A percentile compares a stretch with the other conserved stretches of the same genome.
Evolutionary conservation across 2,113 vertebrate genomes (phyloP).

Genomic region (Conger conger): DNA sequence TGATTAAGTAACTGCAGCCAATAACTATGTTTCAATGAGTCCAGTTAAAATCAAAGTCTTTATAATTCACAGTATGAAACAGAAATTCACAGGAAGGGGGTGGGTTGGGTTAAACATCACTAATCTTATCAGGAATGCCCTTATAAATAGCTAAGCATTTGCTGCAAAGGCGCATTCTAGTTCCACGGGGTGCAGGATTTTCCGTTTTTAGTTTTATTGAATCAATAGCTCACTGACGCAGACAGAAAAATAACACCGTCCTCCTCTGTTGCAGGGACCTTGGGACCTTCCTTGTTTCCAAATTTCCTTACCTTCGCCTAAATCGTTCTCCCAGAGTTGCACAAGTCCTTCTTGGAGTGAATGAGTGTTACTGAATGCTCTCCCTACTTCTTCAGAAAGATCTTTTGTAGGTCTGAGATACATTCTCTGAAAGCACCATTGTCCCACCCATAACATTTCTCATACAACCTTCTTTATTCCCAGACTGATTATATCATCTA

Average conservation of each 20-base stretch:
- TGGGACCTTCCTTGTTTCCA: background rate
- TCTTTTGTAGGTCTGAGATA: background rate
- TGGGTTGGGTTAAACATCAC: conserved; percentile 31
- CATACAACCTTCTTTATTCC: background rate
- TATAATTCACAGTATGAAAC: conserved; percentile 44
- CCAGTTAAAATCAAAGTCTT: conserved; percentile 38
- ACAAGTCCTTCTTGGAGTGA: background rate
- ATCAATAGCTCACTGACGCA: conserved; percentile 25
- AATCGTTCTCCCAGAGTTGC: background rate
- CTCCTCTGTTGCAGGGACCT: too few relatives aligned
- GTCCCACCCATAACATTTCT: background rate
- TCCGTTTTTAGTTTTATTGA: conserved; percentile 15
- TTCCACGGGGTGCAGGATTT: conserved; percentile 14
- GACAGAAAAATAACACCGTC: background rate
- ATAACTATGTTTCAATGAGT: conserved; percentile 11
- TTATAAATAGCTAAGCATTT: conserved; percentile 44
- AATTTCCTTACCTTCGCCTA: background rate
- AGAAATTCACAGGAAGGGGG: conserved; percentile 12
- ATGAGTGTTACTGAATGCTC: background rate
- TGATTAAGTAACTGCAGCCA: conserved; percentile 43
- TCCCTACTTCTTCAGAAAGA: background rate
- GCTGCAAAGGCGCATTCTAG: conserved; percentile 19
- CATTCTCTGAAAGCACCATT: background rate
- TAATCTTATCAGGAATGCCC: conserved; percentile 72
- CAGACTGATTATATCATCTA: conserved; percentile 8